A percentile compares a stretch with the other conserved stretches of the same genome.
These are phyloP conservation scores for Aradophagus sp. DNA, from an alignment of 1,140 invertebrate genomes.

Conservation along the genomic window DNA sequence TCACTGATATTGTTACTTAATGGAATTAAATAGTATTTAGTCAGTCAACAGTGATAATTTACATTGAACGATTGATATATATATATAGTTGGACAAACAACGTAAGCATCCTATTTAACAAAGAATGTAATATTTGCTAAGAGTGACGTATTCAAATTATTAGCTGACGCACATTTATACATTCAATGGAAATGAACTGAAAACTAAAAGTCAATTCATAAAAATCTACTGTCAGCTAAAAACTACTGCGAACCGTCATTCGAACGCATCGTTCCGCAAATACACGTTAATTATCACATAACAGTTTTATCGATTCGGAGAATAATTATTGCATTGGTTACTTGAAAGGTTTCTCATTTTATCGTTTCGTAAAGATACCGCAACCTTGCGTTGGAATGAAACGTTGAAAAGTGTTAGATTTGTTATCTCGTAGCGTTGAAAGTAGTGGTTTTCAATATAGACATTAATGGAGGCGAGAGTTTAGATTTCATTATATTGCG, in stretches of 20 bases:
- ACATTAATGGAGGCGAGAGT: constrained; percentile 38
- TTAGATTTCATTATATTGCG: neutral
- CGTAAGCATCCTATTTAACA: too few species aligned
- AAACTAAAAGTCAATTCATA: constrained; percentile 1
- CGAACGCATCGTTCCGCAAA: neutral
- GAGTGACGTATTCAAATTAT: constrained; percentile 3
- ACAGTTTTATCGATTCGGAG: constrained; percentile 19
- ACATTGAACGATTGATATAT: constrained; percentile 25
- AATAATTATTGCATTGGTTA: constrained; percentile 18
- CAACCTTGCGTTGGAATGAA: constrained; percentile 6
- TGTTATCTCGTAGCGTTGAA: constrained; percentile 5
- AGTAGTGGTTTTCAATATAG: constrained; percentile 38
- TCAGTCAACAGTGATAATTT: constrained; percentile 35
- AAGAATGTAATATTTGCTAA: constrained; percentile 2
- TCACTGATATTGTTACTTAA: constrained; percentile 18
- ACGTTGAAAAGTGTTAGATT: constrained; percentile 7
- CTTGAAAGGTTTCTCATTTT: constrained; percentile 8
- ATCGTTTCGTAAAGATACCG: neutral
- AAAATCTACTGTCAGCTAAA: constrained; percentile 7
- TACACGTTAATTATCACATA: constrained; percentile 21
- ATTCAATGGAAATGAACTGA: too few species aligned
- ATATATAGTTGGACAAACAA: constrained; percentile 14
- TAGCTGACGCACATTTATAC: neutral
- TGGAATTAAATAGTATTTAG: constrained; percentile 30
- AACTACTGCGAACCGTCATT: constrained; percentile 9